A percentile compares a stretch with the other conserved stretches of the same genome.
These are phyloP conservation scores for Pollimyrus isidori DNA, from an alignment of 2,113 vertebrate genomes.

Conservation along the genomic window DNA sequence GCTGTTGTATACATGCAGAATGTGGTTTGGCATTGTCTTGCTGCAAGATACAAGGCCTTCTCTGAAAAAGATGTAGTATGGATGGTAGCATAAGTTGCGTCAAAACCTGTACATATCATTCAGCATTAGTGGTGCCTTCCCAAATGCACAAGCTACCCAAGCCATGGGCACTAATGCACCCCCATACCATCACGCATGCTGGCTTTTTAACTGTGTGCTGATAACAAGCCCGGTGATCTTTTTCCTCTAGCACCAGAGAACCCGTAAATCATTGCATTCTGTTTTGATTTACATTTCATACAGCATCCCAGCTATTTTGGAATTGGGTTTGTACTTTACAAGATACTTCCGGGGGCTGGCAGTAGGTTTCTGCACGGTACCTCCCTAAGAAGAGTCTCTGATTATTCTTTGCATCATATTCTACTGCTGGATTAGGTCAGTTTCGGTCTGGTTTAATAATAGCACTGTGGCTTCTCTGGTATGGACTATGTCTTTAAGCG, in stretches of 20 bases:
- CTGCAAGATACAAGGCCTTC: not conserved
- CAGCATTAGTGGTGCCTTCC: not conserved
- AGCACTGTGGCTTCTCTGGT: not conserved
- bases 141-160: not conserved
- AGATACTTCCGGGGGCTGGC: not conserved
- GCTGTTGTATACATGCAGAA: not conserved
- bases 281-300: not conserved
- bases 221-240: not conserved
- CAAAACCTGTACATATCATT: not conserved
- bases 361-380: not conserved
- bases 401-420: not conserved
- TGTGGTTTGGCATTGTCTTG: not conserved
- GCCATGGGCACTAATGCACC: no score
- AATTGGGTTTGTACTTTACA: not conserved
- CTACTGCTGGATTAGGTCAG: not conserved
- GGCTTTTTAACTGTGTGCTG: not conserved
- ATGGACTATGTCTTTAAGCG: not conserved
- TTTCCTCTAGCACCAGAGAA: not conserved
- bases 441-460: constrained; percentile 8
- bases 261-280: not conserved
- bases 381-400: not conserved
- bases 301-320: not conserved
- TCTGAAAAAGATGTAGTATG: not conserved
- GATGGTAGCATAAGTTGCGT: not conserved
- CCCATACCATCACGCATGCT: not conserved